Evolutionary conservation across 1,140 invertebrate species (phyloP).

Genomic region (Lanistes nyassanus): DNA sequence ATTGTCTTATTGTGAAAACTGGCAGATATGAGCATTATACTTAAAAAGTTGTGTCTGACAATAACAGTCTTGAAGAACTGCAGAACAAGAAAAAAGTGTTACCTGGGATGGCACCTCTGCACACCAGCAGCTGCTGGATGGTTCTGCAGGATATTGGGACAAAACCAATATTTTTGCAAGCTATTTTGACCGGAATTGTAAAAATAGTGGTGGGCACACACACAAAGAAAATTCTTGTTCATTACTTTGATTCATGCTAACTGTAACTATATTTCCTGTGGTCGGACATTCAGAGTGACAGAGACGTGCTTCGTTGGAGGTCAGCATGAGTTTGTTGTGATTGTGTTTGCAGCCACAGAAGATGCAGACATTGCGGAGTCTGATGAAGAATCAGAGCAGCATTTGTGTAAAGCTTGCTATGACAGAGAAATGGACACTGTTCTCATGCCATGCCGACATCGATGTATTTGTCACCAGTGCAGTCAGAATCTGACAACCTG

Average conservation of each 20-base stretch:
- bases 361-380: not conserved
- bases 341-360: not conserved
- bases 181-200: no score
- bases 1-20: no score
- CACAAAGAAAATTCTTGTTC: not conserved
- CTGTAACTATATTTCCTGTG: not conserved
- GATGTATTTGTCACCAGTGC: not conserved
- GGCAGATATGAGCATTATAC: no score
- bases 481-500: not conserved
- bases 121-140: no score
- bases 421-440: not conserved
- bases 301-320: not conserved
- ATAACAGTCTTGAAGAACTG: no score
- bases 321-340: not conserved
- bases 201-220: not conserved
- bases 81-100: no score
- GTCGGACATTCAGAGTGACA: not conserved
- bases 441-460: constrained; percentile 17
- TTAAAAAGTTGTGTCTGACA: no score
- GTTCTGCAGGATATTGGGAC: no score
- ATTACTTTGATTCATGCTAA: not conserved
- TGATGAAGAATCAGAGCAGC: no score
- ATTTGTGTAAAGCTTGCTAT: constrained; percentile 13
- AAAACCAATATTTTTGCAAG: no score
- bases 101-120: no score